A percentile compares a stretch with the other conserved stretches of the same genome.
These are phyloP conservation scores for Himalopsyche tibetana DNA, from an alignment of 2,888 invertebrate species.

Conservation along the genomic window DNA sequence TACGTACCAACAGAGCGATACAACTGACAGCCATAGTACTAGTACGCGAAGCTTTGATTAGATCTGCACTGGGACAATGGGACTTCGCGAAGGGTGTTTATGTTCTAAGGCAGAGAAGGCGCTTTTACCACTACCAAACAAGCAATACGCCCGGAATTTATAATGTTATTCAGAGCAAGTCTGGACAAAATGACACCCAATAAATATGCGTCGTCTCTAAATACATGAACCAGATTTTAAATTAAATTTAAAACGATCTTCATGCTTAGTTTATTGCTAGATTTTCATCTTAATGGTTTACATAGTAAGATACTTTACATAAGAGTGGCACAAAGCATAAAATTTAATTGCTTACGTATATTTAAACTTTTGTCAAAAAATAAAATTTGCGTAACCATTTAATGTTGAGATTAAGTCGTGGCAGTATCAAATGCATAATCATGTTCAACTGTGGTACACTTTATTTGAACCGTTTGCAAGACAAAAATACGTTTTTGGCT, in stretches of 20 bases:
- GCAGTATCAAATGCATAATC: no score
- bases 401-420: no score
- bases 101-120: conserved; percentile 47
- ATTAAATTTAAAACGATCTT: conserved; percentile 9
- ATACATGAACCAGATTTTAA: conserved; percentile 53
- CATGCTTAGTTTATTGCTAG: not conserved
- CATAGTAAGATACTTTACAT: not conserved
- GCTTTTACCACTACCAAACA: conserved; percentile 46
- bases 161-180: conserved; percentile 53
- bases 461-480: no score
- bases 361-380: no score
- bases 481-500: no score
- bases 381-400: no score
- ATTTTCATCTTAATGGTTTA: not conserved
- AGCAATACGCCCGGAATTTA: conserved; percentile 44
- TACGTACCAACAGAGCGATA: conserved; percentile 50
- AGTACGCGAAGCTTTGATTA: conserved; percentile 54
- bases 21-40: conserved; percentile 54
- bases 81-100: conserved; percentile 49
- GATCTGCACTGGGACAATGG: conserved; percentile 56
- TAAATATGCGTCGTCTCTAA: conserved; percentile 49
- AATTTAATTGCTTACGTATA: no score
- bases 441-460: no score
- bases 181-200: conserved; percentile 57
- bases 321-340: not conserved